Evolutionary conservation across 2,888 invertebrate genomes (phyloP).

Genomic region (Taenaris catops): DNA sequence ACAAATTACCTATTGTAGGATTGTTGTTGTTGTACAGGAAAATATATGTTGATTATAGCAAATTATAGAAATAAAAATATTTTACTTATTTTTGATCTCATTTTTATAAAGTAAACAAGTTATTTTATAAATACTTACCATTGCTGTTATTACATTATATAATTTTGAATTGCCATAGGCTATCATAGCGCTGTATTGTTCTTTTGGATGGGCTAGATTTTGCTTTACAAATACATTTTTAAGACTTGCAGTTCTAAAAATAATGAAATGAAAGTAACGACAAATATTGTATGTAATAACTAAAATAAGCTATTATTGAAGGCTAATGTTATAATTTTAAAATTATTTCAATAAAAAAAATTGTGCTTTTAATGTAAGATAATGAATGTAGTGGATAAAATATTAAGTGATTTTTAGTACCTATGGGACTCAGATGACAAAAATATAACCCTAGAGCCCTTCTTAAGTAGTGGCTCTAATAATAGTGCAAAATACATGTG

Average conservation of each 20-base stretch:
- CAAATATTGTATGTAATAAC: background rate
- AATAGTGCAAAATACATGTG: constrained; percentile 90
- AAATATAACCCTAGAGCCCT: constrained; percentile 87
- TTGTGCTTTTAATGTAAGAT: background rate
- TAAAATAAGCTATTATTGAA: background rate
- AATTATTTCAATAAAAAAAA: no score
- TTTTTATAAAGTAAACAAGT: no score
- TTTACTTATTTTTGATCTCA: no score
- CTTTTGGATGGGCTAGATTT: constrained; percentile 84
- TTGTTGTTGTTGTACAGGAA: no score
- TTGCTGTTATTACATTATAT: constrained; percentile 91
- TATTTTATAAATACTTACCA: constrained; percentile 60
- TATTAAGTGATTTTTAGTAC: constrained; percentile 47
- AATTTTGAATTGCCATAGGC: constrained; percentile 96
- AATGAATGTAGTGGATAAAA: background rate
- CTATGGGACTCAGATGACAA: constrained; percentile 95
- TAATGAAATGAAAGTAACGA: background rate
- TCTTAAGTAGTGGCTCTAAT: constrained; percentile 84
- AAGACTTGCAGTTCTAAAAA: constrained; percentile 62
- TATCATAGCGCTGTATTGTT: constrained; percentile 88
- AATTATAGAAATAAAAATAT: no score
- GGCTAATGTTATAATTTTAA: background rate
- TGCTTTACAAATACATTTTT: constrained; percentile 75
- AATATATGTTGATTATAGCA: no score
- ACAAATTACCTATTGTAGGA: no score